phyloP scores from a whole-genome alignment of 64 coral and sea anemone genomes.

The Orbicella faveolata region DNA sequence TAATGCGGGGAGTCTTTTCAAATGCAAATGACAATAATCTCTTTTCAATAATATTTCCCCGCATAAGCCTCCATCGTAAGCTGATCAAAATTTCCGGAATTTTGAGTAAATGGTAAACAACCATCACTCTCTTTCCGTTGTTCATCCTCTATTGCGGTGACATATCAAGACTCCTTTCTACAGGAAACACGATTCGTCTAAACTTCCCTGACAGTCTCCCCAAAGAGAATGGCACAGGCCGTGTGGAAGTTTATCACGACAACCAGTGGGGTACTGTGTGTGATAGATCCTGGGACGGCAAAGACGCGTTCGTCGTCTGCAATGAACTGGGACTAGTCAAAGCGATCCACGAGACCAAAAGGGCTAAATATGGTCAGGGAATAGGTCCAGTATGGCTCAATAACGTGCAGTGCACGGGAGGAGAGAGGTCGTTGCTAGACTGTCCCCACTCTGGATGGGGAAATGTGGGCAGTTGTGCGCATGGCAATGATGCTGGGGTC shows the following conservation, averaged over 20 bases:
- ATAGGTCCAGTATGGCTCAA: slow-evolving; percentile 77
- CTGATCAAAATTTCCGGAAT: too few species aligned
- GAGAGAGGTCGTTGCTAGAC: slow-evolving; percentile 43
- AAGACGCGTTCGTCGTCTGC: slow-evolving; percentile 83
- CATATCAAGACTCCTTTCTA: not conserved
- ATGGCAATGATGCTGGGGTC: slow-evolving; percentile 80
- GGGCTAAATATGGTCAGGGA: slow-evolving; percentile 83
- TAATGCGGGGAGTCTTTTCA: too few species aligned
- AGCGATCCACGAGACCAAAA: slow-evolving; percentile 75
- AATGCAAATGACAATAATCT: too few species aligned
- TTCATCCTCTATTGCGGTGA: too few species aligned
- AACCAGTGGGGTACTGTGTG: slow-evolving; percentile 87
- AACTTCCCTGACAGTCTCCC: slow-evolving; percentile 49
- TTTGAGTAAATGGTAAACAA: too few species aligned
- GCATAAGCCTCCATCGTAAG: too few species aligned
- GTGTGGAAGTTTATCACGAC: slow-evolving; percentile 84
- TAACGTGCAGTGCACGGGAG: slow-evolving; percentile 66
- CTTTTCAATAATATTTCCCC: too few species aligned
- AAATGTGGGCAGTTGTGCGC: slow-evolving; percentile 62
- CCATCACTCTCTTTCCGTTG: too few species aligned
- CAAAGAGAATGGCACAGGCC: slow-evolving; percentile 72
- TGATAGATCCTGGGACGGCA: slow-evolving; percentile 71
- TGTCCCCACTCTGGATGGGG: slow-evolving; percentile 68
- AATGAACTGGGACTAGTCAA: slow-evolving; percentile 75
- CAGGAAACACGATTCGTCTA: slow-evolving; percentile 78